Percentiles rank a stretch among this genome's conserved stretches.
Evolutionary conservation across 2,888 invertebrate species (phyloP).

Genomic region (Congeria kusceri): DNA sequence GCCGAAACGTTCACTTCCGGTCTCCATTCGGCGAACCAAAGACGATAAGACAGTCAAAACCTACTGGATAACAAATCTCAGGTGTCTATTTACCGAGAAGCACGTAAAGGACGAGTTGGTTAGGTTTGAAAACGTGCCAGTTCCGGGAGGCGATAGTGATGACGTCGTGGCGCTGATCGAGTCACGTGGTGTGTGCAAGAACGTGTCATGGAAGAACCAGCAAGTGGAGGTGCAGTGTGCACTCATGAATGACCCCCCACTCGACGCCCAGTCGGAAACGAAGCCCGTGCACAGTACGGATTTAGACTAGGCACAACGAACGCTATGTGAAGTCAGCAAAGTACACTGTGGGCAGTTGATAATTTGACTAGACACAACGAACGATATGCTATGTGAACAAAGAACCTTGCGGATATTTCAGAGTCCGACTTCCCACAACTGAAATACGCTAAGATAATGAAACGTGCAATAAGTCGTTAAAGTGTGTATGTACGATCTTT

Average conservation of each 20-base stretch:
- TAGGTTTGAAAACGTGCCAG: neutral
- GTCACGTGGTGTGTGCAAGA: conserved; percentile 60
- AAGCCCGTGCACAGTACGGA: neutral
- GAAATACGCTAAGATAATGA: no score
- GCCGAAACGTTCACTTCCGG: conserved; percentile 54
- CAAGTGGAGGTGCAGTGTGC: conserved; percentile 57
- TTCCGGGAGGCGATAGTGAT: neutral
- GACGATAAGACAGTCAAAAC: conserved; percentile 56
- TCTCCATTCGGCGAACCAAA: conserved; percentile 50
- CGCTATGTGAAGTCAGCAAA: no score
- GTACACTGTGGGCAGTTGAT: no score
- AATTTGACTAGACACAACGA: no score
- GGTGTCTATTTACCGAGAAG: conserved; percentile 47
- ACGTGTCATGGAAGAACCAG: conserved; percentile 64
- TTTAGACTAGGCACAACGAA: no score
- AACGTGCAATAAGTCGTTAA: no score
- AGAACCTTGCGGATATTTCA: no score
- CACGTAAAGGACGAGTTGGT: conserved; percentile 7
- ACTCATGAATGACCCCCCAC: neutral
- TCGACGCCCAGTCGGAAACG: neutral
- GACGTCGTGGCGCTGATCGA: neutral
- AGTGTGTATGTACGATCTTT: no score
- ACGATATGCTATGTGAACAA: no score
- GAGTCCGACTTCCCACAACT: no score
- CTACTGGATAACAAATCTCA: conserved; percentile 53